A percentile compares a stretch with the other conserved stretches of the same genome.
Evolutionary conservation across 2,113 vertebrate species (phyloP).

Genomic region (Thunnus thynnus): DNA sequence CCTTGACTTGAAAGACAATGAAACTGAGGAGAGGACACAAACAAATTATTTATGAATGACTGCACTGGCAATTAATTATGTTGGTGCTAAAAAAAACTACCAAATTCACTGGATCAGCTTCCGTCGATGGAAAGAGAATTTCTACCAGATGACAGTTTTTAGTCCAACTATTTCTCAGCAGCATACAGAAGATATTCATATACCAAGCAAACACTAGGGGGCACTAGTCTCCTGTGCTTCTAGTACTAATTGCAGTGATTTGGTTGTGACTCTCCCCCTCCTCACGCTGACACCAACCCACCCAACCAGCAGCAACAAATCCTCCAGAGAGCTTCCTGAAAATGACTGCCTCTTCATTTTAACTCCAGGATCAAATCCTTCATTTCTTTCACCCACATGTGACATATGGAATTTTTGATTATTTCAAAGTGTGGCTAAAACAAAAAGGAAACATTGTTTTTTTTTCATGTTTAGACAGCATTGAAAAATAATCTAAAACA

Average conservation of each 20-base stretch:
- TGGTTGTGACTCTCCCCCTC: conserved; percentile 44
- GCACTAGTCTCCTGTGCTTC: conserved; percentile 76
- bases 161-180: conserved; percentile 7
- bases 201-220: conserved; percentile 71
- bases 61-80: conserved; percentile 27
- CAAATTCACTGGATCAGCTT: conserved; percentile 6
- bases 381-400: conserved; percentile 36
- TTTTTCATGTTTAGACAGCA: conserved; percentile 17
- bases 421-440: conserved; percentile 29
- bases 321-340: conserved; percentile 60
- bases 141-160: background rate
- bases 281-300: conserved; percentile 33
- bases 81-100: background rate
- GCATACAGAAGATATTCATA: conserved; percentile 28
- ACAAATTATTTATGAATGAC: background rate
- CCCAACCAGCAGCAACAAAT: conserved; percentile 57
- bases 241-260: conserved; percentile 71
- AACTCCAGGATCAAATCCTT: conserved; percentile 58
- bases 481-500: conserved; percentile 13
- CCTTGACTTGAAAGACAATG: background rate
- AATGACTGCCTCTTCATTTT: conserved; percentile 48
- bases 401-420: conserved; percentile 39
- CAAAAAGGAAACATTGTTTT: background rate
- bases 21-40: background rate
- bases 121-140: background rate